Evolutionary conservation across 2,888 invertebrate genomes (phyloP).

Genomic region (Platynereis dumerilii): DNA sequence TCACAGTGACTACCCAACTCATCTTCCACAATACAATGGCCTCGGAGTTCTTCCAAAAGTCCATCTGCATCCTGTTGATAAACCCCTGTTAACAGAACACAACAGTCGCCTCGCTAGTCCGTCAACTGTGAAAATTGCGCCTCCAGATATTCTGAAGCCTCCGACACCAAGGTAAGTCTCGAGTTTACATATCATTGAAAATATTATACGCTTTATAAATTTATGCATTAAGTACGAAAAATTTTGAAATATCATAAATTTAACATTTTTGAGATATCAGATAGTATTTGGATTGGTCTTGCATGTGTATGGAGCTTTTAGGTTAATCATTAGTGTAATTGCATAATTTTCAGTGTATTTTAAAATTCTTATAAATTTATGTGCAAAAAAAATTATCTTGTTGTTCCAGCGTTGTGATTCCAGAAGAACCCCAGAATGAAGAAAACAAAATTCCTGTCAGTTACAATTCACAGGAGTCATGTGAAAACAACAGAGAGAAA

Average conservation of each 20-base stretch:
- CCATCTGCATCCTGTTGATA: slow-evolving; percentile 18
- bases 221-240: too few species aligned
- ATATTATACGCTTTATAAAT: too few species aligned
- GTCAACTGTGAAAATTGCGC: slow-evolving; percentile 21
- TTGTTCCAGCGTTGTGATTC: slow-evolving; percentile 10
- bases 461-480: not conserved
- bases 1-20: slow-evolving; percentile 21
- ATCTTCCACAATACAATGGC: slow-evolving; percentile 24
- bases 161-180: slow-evolving; percentile 17
- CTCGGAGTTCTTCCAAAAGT: slow-evolving; percentile 43
- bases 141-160: slow-evolving; percentile 22
- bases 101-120: slow-evolving; percentile 18
- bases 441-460: not conserved
- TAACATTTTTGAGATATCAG: too few species aligned
- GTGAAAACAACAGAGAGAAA: too few species aligned
- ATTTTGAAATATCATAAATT: too few species aligned
- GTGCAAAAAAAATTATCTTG: not conserved
- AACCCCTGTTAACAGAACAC: slow-evolving; percentile 5
- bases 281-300: too few species aligned
- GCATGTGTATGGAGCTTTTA: too few species aligned
- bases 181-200: not conserved
- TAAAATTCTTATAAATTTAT: too few species aligned
- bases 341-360: too few species aligned
- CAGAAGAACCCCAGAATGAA: not conserved
- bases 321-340: too few species aligned